Evolutionary conservation across 2,113 vertebrate genomes (phyloP).

Genomic region (Labrus mixtus): DNA sequence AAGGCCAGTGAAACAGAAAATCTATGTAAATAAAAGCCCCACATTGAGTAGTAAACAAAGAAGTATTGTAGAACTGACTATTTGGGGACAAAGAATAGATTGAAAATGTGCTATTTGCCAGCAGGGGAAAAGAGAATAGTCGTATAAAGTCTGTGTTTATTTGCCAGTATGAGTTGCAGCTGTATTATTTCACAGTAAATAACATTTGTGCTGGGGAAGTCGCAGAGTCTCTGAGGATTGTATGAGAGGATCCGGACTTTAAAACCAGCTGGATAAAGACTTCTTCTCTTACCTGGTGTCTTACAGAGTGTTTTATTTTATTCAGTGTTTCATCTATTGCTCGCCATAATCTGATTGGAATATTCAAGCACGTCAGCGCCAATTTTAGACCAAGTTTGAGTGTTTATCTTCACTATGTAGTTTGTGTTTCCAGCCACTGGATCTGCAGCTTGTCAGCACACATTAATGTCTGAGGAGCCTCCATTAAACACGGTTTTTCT

Average conservation of each 20-base stretch:
- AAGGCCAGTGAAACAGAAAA: constrained; percentile 15
- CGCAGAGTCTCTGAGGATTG: constrained; percentile 19
- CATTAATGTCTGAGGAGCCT: constrained; percentile 36
- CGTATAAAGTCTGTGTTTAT: constrained; percentile 47
- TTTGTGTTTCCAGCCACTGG: constrained; percentile 21
- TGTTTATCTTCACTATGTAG: constrained; percentile 12
- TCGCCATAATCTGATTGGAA: constrained; percentile 8
- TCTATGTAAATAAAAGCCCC: background rate
- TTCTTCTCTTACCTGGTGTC: constrained; percentile 8
- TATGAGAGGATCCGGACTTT: background rate
- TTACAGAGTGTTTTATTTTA: constrained; percentile 23
- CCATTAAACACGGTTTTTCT: constrained; percentile 34
- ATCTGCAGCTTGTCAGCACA: constrained; percentile 12
- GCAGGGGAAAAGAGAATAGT: constrained; percentile 8
- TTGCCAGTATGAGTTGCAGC: constrained; percentile 26
- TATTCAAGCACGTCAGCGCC: background rate
- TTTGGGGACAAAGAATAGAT: constrained; percentile 1
- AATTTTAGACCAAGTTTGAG: background rate
- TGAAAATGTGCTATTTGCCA: constrained; percentile 16
- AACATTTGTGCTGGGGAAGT: constrained; percentile 33
- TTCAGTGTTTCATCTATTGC: constrained; percentile 25
- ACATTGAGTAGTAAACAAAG: constrained; percentile 1
- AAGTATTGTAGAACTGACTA: background rate
- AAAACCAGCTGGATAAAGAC: too few species aligned
- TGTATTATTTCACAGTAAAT: constrained; percentile 48